Percentiles rank a stretch among this genome's conserved stretches.
Conservation (phyloP, 1,140 invertebrate genomes). For the Scaptomyza hsui region DNA sequence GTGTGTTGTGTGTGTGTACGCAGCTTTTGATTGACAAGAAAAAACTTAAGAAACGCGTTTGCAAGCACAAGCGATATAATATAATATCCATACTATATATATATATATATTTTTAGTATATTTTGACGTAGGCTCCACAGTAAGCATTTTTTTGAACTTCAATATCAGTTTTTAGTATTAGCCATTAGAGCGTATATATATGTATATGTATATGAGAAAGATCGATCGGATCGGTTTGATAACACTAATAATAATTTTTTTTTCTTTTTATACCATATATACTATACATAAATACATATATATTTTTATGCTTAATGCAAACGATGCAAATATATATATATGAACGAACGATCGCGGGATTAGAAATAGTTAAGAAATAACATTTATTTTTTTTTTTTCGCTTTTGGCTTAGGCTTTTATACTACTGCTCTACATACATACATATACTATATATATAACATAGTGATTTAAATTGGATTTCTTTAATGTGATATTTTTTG, state of each 20-base stretch:
- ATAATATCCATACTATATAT: neutral
- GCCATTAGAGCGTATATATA: slow-evolving; percentile 43
- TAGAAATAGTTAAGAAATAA: slow-evolving; percentile 7
- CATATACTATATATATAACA: slow-evolving; percentile 16
- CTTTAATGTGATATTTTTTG: slow-evolving; percentile 80
- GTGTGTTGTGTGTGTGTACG: neutral
- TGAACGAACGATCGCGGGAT: slow-evolving; percentile 16
- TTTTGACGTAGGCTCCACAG: slow-evolving; percentile 50
- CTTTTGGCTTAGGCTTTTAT: slow-evolving; percentile 36
- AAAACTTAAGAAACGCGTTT: slow-evolving; percentile 3
- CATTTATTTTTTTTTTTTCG: slow-evolving; percentile 13
- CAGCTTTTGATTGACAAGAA: neutral
- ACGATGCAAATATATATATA: slow-evolving; percentile 14
- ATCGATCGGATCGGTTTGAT: slow-evolving; percentile 14
- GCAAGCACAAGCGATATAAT: neutral
- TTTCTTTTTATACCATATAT: neutral
- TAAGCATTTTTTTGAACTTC: slow-evolving; percentile 60
- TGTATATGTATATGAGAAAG: no score
- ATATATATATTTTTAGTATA: slow-evolving; percentile 25
- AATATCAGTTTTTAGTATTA: slow-evolving; percentile 72
- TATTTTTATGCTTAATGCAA: no score
- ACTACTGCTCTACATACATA: slow-evolving; percentile 12
- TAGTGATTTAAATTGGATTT: slow-evolving; percentile 77
- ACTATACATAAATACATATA: slow-evolving; percentile 25
- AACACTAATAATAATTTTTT: slow-evolving; percentile 5